Evolutionary conservation across 2,797 vertebrate species (phyloP), one percentile per base, ranked within the genome.

Genomic region (Leptatherina wallacei): DNA sequence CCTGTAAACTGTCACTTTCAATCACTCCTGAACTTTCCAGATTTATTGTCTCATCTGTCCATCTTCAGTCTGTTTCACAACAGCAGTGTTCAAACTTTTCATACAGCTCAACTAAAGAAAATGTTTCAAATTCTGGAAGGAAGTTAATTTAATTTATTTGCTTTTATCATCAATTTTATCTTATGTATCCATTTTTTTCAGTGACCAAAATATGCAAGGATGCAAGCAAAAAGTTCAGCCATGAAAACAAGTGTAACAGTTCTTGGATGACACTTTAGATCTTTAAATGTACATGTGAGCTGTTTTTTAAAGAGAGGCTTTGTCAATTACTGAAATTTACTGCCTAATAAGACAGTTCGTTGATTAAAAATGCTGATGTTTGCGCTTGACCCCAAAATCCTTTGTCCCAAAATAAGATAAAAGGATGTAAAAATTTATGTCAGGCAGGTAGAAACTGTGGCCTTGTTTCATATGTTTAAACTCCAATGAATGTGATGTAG

Each of bases 11-110:
- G 77, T 81, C 85, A 60, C 55, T 56, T 42, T 74, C 24, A 74
- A 85, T 84, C 73, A 78, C 36, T 63, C 74, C 67, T 36, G 10
- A 62, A 57, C 47, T 73, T 71, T 74, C 5, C 35, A 71, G 61
- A 33, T 16, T 61, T 36, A 42, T 51, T 61, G 32, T 58, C 55
- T 16, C 29, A 27, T 27, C 14, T 32, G n/a, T 63, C 14, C 6
- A 32, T 40, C 14, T 40, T 61, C 12, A 11, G 2, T 51, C 27
- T 62, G 20, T 60, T 27, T 63, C 27, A 67, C 30, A 58, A 29
- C 11, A 58, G 24, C 29, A 52, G 7, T 22, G 9, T 16, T 9
- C 51, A 22, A 18, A 35, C 7, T 70, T 49, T 68, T 44, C 6
- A 44, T 44, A 8, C 20, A 44, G 24, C 18, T 38, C n/a, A 38